Evolutionary conservation across 2,888 invertebrate genomes (phyloP).

Genomic region (Xanthia icteritia): DNA sequence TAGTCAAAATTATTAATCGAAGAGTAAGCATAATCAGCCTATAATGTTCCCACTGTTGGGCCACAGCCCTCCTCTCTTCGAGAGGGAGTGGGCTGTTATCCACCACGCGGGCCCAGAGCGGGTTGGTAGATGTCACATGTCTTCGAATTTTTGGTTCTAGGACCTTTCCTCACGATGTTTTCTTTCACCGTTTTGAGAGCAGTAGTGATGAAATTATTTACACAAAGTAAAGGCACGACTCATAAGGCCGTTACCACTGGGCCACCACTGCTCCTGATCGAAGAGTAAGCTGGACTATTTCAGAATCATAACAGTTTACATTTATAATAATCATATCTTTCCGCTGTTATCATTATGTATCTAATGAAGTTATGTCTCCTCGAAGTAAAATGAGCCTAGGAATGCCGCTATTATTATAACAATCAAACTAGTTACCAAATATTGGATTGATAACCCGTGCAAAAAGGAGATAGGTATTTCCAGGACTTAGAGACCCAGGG

Average conservation of each 20-base stretch:
- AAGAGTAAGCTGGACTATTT: slow-evolving; percentile 3
- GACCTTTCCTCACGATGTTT: too few relatives aligned
- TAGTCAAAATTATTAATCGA: not conserved
- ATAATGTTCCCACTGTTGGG: too few relatives aligned
- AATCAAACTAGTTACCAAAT: not conserved
- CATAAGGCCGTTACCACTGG: too few relatives aligned
- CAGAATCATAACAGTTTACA: not conserved
- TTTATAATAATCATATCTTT: not conserved
- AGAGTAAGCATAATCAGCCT: too few relatives aligned
- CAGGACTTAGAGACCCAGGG: not conserved
- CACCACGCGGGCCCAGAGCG: too few relatives aligned
- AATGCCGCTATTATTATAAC: slow-evolving; percentile 14
- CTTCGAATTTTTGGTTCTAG: too few relatives aligned
- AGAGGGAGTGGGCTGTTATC: too few relatives aligned
- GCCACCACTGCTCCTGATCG: not conserved
- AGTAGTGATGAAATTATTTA: too few relatives aligned
- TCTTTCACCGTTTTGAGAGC: too few relatives aligned
- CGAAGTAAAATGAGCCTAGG: not conserved
- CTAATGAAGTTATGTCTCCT: slow-evolving; percentile 1
- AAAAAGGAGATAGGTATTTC: not conserved
- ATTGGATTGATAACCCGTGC: not conserved
- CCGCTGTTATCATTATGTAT: not conserved
- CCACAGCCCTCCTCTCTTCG: too few relatives aligned
- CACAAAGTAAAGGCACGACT: too few relatives aligned
- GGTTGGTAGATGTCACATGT: too few relatives aligned